These are phyloP conservation scores for Motacilla tschutschensis DNA, from an alignment of 2,113 vertebrate genomes.

Conservation along the genomic window DNA sequence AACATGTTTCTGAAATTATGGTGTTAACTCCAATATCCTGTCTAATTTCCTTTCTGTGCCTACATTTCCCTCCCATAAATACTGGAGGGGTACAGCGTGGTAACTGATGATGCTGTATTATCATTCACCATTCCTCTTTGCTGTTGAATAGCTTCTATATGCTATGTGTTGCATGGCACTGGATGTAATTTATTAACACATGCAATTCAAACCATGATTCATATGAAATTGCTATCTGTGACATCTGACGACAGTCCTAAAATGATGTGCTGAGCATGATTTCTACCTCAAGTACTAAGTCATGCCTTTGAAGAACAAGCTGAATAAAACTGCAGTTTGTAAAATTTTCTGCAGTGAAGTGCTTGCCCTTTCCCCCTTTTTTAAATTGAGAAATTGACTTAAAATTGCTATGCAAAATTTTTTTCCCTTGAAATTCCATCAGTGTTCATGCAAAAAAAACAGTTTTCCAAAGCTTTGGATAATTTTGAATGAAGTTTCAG, in stretches of 20 bases:
- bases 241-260: neutral
- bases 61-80: neutral
- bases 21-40: neutral
- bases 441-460: neutral
- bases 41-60: slow-evolving; percentile 19
- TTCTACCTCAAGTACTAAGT: neutral
- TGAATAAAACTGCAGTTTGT: neutral
- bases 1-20: neutral
- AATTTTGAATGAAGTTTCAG: neutral
- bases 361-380: neutral
- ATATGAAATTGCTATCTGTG: neutral
- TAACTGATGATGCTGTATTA: neutral
- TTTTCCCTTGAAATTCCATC: neutral
- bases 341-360: neutral
- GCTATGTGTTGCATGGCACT: neutral
- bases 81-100: neutral
- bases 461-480: neutral
- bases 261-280: neutral
- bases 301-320: neutral
- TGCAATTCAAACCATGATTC: neutral
- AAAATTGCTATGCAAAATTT: neutral
- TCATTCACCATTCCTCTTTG: neutral
- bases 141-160: neutral
- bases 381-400: neutral
- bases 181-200: neutral